Evolutionary conservation across 2,888 invertebrate species (phyloP).

Genomic region (Pyralis farinalis): DNA sequence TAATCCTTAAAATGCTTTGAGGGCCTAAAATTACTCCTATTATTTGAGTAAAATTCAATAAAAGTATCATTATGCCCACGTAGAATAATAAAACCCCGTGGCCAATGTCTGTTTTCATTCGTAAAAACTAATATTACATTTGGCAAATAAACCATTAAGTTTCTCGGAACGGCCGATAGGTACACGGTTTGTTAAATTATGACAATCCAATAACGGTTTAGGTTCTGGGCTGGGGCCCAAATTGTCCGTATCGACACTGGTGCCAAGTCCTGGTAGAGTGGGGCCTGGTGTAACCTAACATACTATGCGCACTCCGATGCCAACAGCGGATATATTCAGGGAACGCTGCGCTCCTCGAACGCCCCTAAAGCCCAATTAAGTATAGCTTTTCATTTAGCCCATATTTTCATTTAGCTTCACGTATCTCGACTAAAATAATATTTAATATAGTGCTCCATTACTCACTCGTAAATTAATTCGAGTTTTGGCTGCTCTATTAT

Average conservation of each 20-base stretch:
- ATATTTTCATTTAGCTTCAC: not conserved
- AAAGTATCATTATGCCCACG: too few relatives aligned
- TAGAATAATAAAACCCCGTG: too few relatives aligned
- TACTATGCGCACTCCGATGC: constrained; percentile 8
- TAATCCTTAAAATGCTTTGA: too few relatives aligned
- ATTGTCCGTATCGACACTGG: constrained; percentile 59
- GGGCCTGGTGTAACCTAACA: constrained; percentile 27
- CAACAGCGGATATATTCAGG: constrained; percentile 5
- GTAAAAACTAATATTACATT: constrained; percentile 35
- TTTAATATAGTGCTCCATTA: too few relatives aligned
- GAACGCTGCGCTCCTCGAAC: not conserved
- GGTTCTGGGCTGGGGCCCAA: constrained; percentile 65
- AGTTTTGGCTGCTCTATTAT: too few relatives aligned
- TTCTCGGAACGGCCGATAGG: constrained; percentile 49
- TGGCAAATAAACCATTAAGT: constrained; percentile 45
- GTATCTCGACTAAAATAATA: not conserved
- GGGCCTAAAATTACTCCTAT: too few relatives aligned
- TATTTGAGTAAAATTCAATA: too few relatives aligned
- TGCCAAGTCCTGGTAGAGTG: constrained; percentile 59
- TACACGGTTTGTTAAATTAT: constrained; percentile 68
- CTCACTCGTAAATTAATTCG: too few relatives aligned
- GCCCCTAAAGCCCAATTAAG: not conserved
- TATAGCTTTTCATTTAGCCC: too few relatives aligned
- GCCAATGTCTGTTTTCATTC: constrained; percentile 1
- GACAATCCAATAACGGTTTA: constrained; percentile 75